Base-by-base conservation (phyloP, 2,797 vertebrate species). In the Parauchenoglanis ngamensis region DNA sequence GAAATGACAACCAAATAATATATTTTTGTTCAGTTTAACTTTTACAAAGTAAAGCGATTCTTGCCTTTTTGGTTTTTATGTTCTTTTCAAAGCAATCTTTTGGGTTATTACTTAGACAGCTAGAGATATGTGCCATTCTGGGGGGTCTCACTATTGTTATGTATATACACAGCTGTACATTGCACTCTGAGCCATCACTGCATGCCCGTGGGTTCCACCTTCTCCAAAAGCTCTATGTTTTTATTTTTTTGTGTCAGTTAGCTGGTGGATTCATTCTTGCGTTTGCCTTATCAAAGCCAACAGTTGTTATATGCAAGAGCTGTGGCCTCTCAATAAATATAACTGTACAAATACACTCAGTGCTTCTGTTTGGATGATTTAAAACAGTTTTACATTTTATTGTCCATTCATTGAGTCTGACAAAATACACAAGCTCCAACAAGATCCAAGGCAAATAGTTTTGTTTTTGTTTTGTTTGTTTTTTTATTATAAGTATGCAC, bases 241-340 rank as follows among this genome's bases (percentile, higher is more conserved):
- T 96, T 97, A 95, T 97, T 40, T 96, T 97, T 97, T 94, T 96
- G 96, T 98, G 97, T 98, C 96, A 97, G 96, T 95, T 97, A 96
- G 95, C 97, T 98, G 97, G 98, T 99, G 97, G 94, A 95, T 96
- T 97, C 96, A 98, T 96, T 98, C 96, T 98, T 98, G 98, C 97
- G 98, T 99, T 98, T 98, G 98, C 98, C 97, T 99, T 99, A 98
- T 97, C 96, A 96, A 97, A 97, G 98, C 97, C 98, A 95, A 99
- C 98, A 98, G 98, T 99, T 98, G 97, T 97, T 97, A 97, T 97
- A 97, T 99, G 97, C 97, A 97, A 96, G 97, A 97, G 97, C 98
- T 99, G 97, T 98, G 97, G 98, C 97, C 97, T 97, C 96, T 93
- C 97, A 99, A 99, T 99, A 99, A 97, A 96, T 96, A 98, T 96